Evolutionary conservation across 1,140 invertebrate genomes (phyloP), one percentile per base, ranked within the genome.

Genomic region (Calycopis cecrops): DNA sequence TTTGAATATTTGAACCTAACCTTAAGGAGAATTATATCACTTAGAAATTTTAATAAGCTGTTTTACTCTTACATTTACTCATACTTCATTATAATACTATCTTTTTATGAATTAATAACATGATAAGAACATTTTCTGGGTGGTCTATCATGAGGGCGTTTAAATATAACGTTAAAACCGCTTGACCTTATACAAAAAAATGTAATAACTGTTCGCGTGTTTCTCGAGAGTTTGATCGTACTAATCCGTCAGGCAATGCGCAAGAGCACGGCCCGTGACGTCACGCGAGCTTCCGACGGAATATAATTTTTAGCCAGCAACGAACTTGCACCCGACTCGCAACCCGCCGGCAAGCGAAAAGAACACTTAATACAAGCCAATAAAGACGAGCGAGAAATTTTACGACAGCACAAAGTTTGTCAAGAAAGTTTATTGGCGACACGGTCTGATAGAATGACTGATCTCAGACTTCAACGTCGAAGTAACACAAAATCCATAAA

Each of bases 221-320:
- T 79, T 58, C 55, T 55, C 59, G 55, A 63, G 66, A 76, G 74
- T 81, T 77, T 76, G 69, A 76, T 74, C 66, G 66, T 64, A 70
- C 70, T 82, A 82, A 82, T 82, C 79, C 78, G 66, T 75, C 73
- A 73, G 71, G 63, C 71, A 69, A 63, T 71, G 76, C 74, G 73
- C 74, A 65, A 55, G 74, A 67, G 76, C 79, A 79, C 50, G 14
- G 51, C 66, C 67, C 79, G 73, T 78, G 76, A 78, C 79, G 73
- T 78, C 79, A 82, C 79, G 79, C 79, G 73, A 82, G 69, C 75
- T 81, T 77, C 72, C 74, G 75, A 65, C 79, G 73, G 76, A 74
- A 77, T 70, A 77, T 75, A 67, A 76, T 73, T 79, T 77, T 74
- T 69, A 67, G 63, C 60, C 69, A 33, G 37, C 62, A 50, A 59